Evolutionary conservation across 2,797 vertebrate genomes (phyloP).

Genomic region (Mus minutoides): DNA sequence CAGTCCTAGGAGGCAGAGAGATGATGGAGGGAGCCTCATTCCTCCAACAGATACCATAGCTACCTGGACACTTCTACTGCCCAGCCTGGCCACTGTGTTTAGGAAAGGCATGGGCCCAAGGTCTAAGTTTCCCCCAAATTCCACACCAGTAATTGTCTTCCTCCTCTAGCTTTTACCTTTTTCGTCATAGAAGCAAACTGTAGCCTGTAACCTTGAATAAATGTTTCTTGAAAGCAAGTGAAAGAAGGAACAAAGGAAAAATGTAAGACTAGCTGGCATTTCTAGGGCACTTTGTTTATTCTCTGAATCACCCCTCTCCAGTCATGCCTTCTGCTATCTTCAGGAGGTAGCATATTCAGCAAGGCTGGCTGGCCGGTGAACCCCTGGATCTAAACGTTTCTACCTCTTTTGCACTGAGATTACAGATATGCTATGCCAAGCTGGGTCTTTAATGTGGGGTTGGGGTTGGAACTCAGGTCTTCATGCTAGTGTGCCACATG

Average conservation of each 20-base stretch:
- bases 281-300: not conserved
- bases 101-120: not conserved
- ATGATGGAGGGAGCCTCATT: not conserved
- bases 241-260: not conserved
- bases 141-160: not conserved
- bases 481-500: not conserved
- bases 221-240: conserved; percentile 6
- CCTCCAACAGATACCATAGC: not conserved
- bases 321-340: too few species aligned
- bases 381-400: not conserved
- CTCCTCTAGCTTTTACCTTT: not conserved
- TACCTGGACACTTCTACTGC: not conserved
- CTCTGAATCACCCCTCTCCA: not conserved
- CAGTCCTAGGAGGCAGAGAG: not conserved
- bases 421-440: not conserved
- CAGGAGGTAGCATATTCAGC: not conserved
- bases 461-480: not conserved
- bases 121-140: not conserved
- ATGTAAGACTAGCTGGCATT: not conserved
- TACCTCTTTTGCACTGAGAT: not conserved
- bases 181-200: not conserved
- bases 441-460: not conserved
- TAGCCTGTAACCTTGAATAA: not conserved
- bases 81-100: not conserved
- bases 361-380: not conserved